Evolutionary conservation across 2,797 vertebrate species (phyloP), one percentile per base, ranked within the genome.

Genomic region (Phaenicophaeus curvirostris): DNA sequence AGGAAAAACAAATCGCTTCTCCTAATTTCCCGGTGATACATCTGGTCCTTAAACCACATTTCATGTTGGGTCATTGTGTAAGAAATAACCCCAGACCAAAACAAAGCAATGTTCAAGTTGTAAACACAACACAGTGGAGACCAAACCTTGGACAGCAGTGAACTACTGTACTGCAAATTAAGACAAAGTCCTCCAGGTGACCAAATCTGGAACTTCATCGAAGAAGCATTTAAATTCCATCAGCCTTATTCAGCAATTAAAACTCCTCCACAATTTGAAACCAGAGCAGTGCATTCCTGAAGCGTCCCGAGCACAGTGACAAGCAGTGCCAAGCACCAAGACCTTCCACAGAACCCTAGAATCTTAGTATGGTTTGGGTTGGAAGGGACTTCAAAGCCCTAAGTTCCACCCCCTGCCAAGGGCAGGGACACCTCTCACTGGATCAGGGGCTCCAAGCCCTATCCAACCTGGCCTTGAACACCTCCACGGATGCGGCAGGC

Each of bases 311-410:
- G 30, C 0, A 2, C 28, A 61, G 81, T 8, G 27, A 24, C 16
- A 30, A 20, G 21, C 1, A 16, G 35, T 4, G 35, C 6, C 15
- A 11, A 39, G 51, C 33, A 30, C 19, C 1, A 1, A 37, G 39
- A 37, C 31, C 31, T 54, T 31, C 48, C 46, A 48, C 21, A 23
- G 46, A 48, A 48, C 12, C 21, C 46, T 21, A 23, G 46, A 12
- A 24, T 48, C 21, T 23, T 48, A 21, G 46, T 48, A 48, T 4
- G 12, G 21, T 48, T 23, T 48, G 20, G 20, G 46, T 48, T 46
- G 44, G 46, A 24, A 48, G 46, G 21, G 46, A 23, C 21, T 21
- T 48, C 46, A 48, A 24, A 48, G 21, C 46, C 46, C 46, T 20
- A 46, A 48, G 21, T 48, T 11, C 46, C 46, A 48, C 21, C 11